Base-by-base conservation (phyloP, 2,113 vertebrate species). In the Sphyrna mokarran region DNA sequence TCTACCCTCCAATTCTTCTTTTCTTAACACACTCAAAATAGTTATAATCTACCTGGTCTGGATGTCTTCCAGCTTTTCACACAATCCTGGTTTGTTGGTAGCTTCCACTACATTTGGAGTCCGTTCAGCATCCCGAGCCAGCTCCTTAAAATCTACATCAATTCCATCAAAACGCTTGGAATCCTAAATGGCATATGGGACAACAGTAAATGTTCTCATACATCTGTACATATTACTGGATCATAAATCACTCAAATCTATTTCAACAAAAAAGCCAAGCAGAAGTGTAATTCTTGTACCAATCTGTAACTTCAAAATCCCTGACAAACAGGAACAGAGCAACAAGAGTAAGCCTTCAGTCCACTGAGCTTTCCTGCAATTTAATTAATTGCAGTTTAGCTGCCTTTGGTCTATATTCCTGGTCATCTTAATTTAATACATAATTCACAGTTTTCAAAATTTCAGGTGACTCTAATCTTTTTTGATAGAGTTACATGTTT, bases 61-160 rank as follows among this genome's bases (percentile, higher is more conserved):
- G 96, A 99, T 98, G 96, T 98, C 98, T 97, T 99, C 99, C 96
- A 99, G 97, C n/a, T 98, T 97, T 40, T 97, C 97, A 95, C 98
- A 98, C 95, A 99, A 98, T 29, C 98, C 98, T 7, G 97, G 95
- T 96, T 98, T 98, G 96, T 98, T 99, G 96, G 99, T 99, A 96
- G 98, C 98, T 97, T 99, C 98, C 94, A 99, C 96, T 0, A 99
- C 98, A 5, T 99, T 99, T 29, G 98, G 98, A 0, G 98, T 99
- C 97, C 98, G 98, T 95, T 97, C 97, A 95, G 97, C 96, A 72
- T 97, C 97, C 23, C 96, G 96, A 1, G 98, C 98, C 96, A 99
- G 96, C 66, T 98, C 98, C 97, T 98, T 99, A 97, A 99, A 99
- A 97, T 98, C 98, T 33, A 37, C 95, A 97, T 99, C 98, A 96